Conservation (phyloP, 1,140 invertebrate species). For the Drosophila sproati region DNA sequence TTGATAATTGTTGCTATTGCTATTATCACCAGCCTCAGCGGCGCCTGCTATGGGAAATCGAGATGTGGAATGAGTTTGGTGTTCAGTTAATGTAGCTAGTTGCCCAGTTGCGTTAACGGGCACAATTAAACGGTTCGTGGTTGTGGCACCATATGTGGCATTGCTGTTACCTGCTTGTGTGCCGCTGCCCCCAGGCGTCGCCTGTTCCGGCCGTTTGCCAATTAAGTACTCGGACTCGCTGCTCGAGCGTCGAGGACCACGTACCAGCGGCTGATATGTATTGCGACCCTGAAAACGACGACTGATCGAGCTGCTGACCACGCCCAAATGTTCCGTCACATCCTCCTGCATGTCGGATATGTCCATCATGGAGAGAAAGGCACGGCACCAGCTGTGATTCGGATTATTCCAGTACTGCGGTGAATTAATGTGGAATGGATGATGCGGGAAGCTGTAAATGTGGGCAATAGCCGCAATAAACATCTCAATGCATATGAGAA, state of each 20-base stretch:
- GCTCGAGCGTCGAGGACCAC: slow-evolving; percentile 85
- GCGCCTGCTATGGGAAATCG: slow-evolving; percentile 78
- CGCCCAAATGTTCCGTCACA: slow-evolving; percentile 95
- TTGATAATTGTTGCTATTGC: slow-evolving; percentile 76
- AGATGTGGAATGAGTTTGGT: slow-evolving; percentile 72
- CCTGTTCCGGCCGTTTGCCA: slow-evolving; percentile 66
- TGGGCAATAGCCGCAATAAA: slow-evolving; percentile 97
- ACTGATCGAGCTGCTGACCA: slow-evolving; percentile 92
- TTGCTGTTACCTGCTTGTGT: slow-evolving; percentile 69
- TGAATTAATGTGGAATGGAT: slow-evolving; percentile 88
- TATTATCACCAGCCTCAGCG: slow-evolving; percentile 49
- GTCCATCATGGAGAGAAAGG: slow-evolving; percentile 95
- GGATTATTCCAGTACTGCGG: slow-evolving; percentile 84
- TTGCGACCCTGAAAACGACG: slow-evolving; percentile 89
- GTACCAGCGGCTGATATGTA: slow-evolving; percentile 89
- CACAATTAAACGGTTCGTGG: slow-evolving; percentile 59
- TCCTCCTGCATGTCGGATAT: slow-evolving; percentile 96
- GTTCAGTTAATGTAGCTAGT: slow-evolving; percentile 56
- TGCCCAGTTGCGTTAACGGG: slow-evolving; percentile 62
- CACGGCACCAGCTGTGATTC: slow-evolving; percentile 86
- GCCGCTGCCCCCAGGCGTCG: slow-evolving; percentile 33
- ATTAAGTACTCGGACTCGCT: slow-evolving; percentile 83
- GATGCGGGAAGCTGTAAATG: slow-evolving; percentile 97
- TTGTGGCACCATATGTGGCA: slow-evolving; percentile 64
- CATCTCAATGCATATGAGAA: slow-evolving; percentile 99